Evolutionary conservation across 2,888 invertebrate genomes (phyloP), one percentile per base, ranked within the genome.

Genomic region (Xylota sylvarum): DNA sequence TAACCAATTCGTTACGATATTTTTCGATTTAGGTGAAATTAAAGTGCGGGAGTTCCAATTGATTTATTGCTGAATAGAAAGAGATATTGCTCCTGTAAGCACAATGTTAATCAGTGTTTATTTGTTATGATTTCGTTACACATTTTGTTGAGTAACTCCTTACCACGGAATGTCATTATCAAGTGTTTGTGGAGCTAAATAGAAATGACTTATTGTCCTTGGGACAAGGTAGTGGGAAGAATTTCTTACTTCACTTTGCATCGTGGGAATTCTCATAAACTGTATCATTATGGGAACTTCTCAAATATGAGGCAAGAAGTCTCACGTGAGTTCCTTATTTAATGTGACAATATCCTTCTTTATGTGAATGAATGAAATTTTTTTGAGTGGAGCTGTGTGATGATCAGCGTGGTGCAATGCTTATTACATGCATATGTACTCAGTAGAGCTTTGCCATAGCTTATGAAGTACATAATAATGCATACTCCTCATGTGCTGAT

Each of bases 1-100:
- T 60, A 60, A 78, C 17, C 35, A 64, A 84, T 79, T 84, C 69
- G 79, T 74, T 69, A 50, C 67, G 79, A 69, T 73, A 73, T 69
- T 40, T 23, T 32, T 50, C 19, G 19, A 40, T 65, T 48, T 40
- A 64, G 4, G 56, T 64, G 32, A 64, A 43, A 60, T 43, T 14
- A 14, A 30, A 77, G 56, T 5, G 69, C 76, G 43, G 50, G 70
- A 23, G 64, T 58, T 69, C 40, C 4, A 23, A 32, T n/a, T 60
- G 77, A 83, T 77, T 83, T 77, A 83, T 83, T 10, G n/a, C 9
- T 5, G 3, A 23, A 27, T 19, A 52, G 35, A 73, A 32, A 9
- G 9, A 12, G n/a, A 40, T 30, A 27, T 40, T 7, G 37, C 6
- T 40, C n/a, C 19, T 32, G 17, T 4, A 10, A n/a, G 23, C 37